Base-by-base conservation (phyloP, 2,888 invertebrate species). In the Macrophya annulata region DNA sequence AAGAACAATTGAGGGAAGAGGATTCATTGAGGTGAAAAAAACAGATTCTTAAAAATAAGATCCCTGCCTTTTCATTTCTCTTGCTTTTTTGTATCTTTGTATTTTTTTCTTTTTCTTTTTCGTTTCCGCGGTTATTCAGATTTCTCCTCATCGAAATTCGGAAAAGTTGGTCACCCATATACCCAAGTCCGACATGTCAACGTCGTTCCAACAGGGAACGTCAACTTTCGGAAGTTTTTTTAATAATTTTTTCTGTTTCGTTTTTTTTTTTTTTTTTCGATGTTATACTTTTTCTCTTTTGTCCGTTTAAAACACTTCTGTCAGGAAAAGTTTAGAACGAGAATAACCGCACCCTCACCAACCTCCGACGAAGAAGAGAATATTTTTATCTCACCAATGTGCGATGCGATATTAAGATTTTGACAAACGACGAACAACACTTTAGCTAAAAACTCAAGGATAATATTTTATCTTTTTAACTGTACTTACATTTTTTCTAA, bases 141-240 rank as follows among this genome's bases (percentile, higher is more conserved):
- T 62, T 25, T 62, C 21, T 25, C 21, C 62, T 1, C 62, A 62
- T 62, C 43, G 40, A 71, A 40, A 40, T 71, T 71, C 71, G 40
- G n/a, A 40, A 43, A 71, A 71, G 71, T 40, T 71, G 17, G 71
- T 71, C 71, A 71, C 71, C 71, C 37, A n/a, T 6, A 43, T 6
- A 43, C 1, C n/a, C 12, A 15, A 71, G 40, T 3, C 71, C 71
- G 9, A 12, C 40, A n/a, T 71, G 37, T 71, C 40, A 71, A n/a
- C 71, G 17, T 71, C 31, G n/a, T 71, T n/a, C 37, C 71, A n/a
- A 43, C 40, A 71, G 6, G 40, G 6, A 31, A 71, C 21, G 62
- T 62, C 62, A 15, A 71, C 71, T 71, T 71, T n/a, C 40, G 71
- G n/a, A 71, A 71, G 71, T 71, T 71, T 71, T 40, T n/a, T 31